A percentile compares a stretch with the other conserved stretches of the same genome.
These are phyloP conservation scores for Telenomus remus DNA, from an alignment of 1,140 invertebrate species.

Conservation along the genomic window DNA sequence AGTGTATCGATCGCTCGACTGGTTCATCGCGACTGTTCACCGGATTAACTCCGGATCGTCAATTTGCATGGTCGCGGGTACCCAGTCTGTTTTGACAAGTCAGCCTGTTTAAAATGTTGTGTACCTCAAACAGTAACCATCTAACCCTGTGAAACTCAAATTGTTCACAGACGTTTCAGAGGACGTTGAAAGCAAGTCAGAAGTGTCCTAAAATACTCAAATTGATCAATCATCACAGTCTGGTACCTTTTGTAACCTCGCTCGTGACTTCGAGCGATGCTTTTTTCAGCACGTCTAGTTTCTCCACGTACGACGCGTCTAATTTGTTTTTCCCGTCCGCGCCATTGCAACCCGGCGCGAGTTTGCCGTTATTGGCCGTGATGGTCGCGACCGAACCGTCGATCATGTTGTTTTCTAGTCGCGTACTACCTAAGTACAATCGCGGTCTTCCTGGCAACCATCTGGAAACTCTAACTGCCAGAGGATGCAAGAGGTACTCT, in stretches of 20 bases:
- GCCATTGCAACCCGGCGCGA: constrained; percentile 42
- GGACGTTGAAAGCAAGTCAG: no score
- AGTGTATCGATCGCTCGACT: constrained; percentile 44
- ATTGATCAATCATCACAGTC: constrained; percentile 61
- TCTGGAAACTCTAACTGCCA: constrained; percentile 78
- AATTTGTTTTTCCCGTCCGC: constrained; percentile 62
- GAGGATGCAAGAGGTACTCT: constrained; percentile 80
- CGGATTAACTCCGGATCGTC: constrained; percentile 51
- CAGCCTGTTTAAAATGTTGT: constrained; percentile 29
- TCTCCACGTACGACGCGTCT: constrained; percentile 64
- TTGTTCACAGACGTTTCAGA: no score
- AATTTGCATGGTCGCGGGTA: constrained; percentile 45
- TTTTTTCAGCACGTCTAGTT: constrained; percentile 69
- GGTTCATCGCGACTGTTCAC: constrained; percentile 41
- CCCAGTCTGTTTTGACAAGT: constrained; percentile 15
- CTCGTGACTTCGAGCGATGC: constrained; percentile 70
- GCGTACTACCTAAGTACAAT: constrained; percentile 62
- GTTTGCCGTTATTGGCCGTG: constrained; percentile 54
- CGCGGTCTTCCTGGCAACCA: constrained; percentile 76
- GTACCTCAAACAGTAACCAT: no score
- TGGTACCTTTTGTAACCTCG: constrained; percentile 71
- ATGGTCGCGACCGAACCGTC: constrained; percentile 59
- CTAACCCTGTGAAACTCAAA: no score
- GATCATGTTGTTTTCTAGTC: constrained; percentile 58
- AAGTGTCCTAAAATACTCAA: no score